Conservation (phyloP, 2,113 vertebrate species). For the Oreochromis tanganicae region DNA sequence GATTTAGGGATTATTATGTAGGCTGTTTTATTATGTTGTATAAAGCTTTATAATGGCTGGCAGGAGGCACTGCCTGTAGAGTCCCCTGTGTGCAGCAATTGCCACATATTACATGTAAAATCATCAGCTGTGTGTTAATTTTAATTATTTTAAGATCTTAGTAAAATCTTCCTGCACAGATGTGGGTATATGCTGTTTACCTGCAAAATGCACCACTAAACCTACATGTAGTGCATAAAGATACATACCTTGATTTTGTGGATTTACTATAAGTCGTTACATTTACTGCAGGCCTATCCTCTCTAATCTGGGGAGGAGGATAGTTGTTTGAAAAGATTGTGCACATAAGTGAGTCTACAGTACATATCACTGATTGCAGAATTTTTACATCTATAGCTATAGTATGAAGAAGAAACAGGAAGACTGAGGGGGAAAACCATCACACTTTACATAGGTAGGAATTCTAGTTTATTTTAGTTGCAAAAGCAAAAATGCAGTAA, state of each 20-base stretch:
- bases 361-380: background rate
- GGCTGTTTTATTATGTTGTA: background rate
- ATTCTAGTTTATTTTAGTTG: background rate
- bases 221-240: background rate
- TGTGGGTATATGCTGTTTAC: background rate
- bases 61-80: background rate
- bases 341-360: background rate
- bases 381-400: background rate
- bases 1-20: background rate
- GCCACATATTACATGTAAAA: background rate
- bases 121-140: background rate
- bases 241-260: background rate
- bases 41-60: background rate
- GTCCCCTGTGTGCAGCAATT: background rate
- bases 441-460: background rate
- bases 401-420: background rate
- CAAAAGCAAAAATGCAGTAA: background rate
- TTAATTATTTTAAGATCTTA: background rate
- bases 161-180: background rate
- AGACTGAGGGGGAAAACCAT: fast-evolving
- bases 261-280: background rate
- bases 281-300: background rate
- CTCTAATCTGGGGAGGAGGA: background rate
- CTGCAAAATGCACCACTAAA: background rate
- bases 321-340: background rate